Percentiles rank a stretch among this genome's conserved stretches.
These are phyloP conservation scores for Liparis tanakae DNA, from an alignment of 2,797 vertebrate genomes.

Conservation along the genomic window DNA sequence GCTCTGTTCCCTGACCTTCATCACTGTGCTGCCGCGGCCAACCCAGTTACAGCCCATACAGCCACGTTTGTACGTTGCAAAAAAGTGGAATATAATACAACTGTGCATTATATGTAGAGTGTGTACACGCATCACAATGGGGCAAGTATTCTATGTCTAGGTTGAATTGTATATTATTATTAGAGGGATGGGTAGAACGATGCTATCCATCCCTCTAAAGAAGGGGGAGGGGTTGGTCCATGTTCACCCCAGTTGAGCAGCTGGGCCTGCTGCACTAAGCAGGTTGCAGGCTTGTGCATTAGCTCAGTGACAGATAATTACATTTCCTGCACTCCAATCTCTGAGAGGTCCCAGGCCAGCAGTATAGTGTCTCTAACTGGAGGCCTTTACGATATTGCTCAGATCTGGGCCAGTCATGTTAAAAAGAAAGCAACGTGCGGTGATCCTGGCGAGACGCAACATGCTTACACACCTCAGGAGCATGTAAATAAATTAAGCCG, in stretches of 20 bases:
- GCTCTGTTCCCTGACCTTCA: slow-evolving; percentile 66
- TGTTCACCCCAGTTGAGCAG: slow-evolving; percentile 39
- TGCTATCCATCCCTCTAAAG: slow-evolving; percentile 6
- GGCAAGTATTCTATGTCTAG: neutral
- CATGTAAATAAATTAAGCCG: slow-evolving; percentile 32
- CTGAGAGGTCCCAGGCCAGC: slow-evolving; percentile 62
- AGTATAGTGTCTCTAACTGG: slow-evolving; percentile 56
- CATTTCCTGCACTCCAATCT: slow-evolving; percentile 78
- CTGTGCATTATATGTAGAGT: neutral
- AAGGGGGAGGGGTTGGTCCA: neutral
- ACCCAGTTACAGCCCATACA: slow-evolving; percentile 22
- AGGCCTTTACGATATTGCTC: slow-evolving; percentile 31
- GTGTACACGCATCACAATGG: neutral
- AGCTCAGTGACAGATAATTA: slow-evolving; percentile 78
- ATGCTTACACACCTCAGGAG: slow-evolving; percentile 24
- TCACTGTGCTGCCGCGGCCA: slow-evolving; percentile 30
- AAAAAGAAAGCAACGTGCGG: slow-evolving; percentile 8
- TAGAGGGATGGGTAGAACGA: neutral
- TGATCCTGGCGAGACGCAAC: slow-evolving; percentile 24
- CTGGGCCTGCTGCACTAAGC: slow-evolving; percentile 59
- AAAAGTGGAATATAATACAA: slow-evolving; percentile 1
- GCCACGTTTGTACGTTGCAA: slow-evolving; percentile 22
- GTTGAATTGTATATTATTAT: neutral
- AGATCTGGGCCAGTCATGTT: slow-evolving; percentile 31
- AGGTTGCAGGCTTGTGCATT: slow-evolving; percentile 73